Base-by-base conservation (phyloP, 2,113 vertebrate genomes). In the Vireo altiloquus region DNA sequence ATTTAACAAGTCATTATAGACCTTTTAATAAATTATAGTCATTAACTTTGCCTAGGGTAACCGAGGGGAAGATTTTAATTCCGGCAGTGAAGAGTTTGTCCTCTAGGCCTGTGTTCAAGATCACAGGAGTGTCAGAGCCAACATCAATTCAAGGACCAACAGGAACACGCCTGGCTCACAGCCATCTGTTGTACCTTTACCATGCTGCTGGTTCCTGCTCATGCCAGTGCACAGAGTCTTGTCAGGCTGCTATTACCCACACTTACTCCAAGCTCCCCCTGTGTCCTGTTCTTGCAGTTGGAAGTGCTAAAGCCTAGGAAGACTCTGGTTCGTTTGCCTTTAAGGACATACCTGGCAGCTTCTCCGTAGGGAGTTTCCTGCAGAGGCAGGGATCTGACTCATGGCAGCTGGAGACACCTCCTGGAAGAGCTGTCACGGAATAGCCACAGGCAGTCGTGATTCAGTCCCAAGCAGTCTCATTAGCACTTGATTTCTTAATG, bases 1-100 rank as follows among this genome's bases (percentile, higher is more conserved):
- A 76, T 95, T 95, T 95, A 96, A 91, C 85, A 93, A 95, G 71
- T 40, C 52, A 35, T 96, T 96, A 84, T 46, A 70, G 71, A 54
- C 59, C 86, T 89, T 94, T 84, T 52, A 94, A 96, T 82, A 87
- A 92, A 97, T 94, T 66, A 70, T 21, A 87, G 85, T 69, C 64
- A 60, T 95, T 95, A 89, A 94, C 85, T 57, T 93, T 95, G 93
- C 82, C 60, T 61, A n/a, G 44, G 65, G 91, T 91, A 91, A 92
- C 61, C 1, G 21, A 88, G 66, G 92, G 79, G 72, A 90, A 49
- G 76, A 75, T 83, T 94, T 92, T 60, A 96, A 88, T 86, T 77
- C 76, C 64, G 71, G 90, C 52, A 83, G 18, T 75, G 50, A 56
- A 47, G n/a, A 92, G 66, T 47, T 68, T 94, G 93, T 94, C 93